phyloP scores from a whole-genome alignment of 2,113 vertebrate genomes.

The Hemiprocne comata region DNA sequence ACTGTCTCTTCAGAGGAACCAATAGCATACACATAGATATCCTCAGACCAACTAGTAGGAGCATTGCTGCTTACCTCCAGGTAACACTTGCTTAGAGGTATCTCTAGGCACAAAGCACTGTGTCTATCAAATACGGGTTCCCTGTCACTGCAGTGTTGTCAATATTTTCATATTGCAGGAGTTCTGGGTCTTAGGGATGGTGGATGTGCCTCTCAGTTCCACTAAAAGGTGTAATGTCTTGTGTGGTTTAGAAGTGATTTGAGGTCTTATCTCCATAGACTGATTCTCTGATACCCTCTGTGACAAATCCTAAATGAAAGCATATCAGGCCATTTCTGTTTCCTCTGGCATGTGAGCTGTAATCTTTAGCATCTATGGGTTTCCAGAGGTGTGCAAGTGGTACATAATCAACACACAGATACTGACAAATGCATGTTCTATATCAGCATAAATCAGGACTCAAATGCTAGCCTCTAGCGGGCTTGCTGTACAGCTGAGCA shows the following conservation, averaged over 20 bases:
- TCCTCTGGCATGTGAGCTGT: neutral
- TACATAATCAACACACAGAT: neutral
- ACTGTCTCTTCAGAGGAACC: neutral
- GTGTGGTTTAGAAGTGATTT: neutral
- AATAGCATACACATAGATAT: rapidly evolving
- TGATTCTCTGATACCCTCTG: neutral
- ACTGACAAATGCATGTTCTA: neutral
- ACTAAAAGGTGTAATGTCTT: neutral
- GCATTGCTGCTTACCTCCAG: neutral
- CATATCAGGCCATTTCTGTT: neutral
- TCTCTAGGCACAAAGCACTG: neutral
- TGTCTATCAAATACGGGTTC: neutral
- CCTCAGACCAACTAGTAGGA: neutral
- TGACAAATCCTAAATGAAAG: neutral
- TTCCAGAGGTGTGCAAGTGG: neutral
- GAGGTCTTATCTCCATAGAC: neutral
- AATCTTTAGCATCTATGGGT: neutral
- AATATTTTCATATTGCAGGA: neutral
- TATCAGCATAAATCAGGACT: constrained; percentile 29
- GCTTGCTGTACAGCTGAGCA: neutral
- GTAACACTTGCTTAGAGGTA: neutral
- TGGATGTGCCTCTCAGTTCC: neutral
- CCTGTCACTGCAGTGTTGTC: neutral
- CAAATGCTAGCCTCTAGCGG: constrained; percentile 16
- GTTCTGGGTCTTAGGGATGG: neutral